phyloP scores from a whole-genome alignment of 2,113 vertebrate genomes.

The Benitochromis conjunctus region DNA sequence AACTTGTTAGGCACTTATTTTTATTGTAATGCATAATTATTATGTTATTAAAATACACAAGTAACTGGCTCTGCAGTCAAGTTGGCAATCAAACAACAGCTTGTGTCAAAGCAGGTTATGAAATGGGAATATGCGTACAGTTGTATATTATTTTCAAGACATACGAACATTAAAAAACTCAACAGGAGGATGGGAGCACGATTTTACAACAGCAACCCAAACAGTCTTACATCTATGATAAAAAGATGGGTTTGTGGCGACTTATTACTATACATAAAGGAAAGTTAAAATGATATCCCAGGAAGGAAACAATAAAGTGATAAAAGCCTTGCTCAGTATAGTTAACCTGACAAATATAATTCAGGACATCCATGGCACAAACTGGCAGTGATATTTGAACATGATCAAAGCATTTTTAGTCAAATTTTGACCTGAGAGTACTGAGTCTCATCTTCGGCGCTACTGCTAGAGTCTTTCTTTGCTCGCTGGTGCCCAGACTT shows the following conservation, averaged over 20 bases:
- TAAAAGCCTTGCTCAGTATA: background rate
- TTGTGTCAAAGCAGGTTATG: background rate
- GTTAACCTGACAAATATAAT: background rate
- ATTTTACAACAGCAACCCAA: background rate
- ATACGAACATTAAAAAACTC: background rate
- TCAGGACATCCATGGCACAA: fast-evolving
- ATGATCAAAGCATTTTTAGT: background rate
- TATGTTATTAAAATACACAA: background rate
- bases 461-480: background rate
- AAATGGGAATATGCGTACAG: background rate
- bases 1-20: background rate
- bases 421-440: constrained; percentile 56
- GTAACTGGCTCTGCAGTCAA: background rate
- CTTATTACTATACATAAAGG: background rate
- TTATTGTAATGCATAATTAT: background rate
- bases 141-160: background rate
- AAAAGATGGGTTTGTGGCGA: background rate
- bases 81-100: background rate
- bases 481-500: background rate
- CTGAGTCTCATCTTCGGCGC: constrained; percentile 34
- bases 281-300: background rate
- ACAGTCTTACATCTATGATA: background rate
- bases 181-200: background rate
- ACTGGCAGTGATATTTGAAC: background rate
- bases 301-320: background rate